Evolutionary conservation across 1,140 invertebrate species (phyloP).

Genomic region (Aphis gossypii): DNA sequence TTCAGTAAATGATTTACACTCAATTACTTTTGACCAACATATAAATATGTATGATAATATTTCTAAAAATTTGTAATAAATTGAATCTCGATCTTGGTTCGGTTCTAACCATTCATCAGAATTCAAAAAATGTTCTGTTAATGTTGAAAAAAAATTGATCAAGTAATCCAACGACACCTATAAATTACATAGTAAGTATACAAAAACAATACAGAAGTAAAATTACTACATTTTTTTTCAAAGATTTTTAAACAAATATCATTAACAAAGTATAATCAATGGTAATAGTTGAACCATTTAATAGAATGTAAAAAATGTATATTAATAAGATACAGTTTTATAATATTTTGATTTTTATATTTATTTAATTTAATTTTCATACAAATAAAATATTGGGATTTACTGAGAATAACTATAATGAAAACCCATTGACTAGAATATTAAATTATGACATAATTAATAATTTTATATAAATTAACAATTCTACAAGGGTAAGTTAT

Average conservation of each 20-base stretch:
- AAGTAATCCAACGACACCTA: constrained; percentile 34
- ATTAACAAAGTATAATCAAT: not conserved
- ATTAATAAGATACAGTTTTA: not conserved
- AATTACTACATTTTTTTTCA: not conserved
- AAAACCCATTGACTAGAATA: not conserved
- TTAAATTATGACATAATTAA: too few relatives aligned
- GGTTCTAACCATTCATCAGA: constrained; percentile 21
- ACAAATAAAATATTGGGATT: too few relatives aligned
- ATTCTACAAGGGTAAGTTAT: too few relatives aligned
- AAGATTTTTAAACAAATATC: not conserved
- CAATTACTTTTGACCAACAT: constrained; percentile 40
- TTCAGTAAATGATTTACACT: not conserved
- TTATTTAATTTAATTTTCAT: too few relatives aligned
- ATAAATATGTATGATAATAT: constrained; percentile 39
- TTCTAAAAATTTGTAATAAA: constrained; percentile 22
- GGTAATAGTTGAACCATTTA: too few relatives aligned
- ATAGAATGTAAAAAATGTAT: not conserved
- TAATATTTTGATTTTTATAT: not conserved
- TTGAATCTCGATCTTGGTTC: not conserved
- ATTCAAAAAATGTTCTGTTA: not conserved
- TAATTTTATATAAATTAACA: too few relatives aligned
- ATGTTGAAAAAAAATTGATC: constrained; percentile 2
- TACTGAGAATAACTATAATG: too few relatives aligned
- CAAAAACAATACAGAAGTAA: not conserved
- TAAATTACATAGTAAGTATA: not conserved